Percentiles rank a stretch among this genome's conserved stretches.
phyloP scores from a whole-genome alignment of 2,113 vertebrate genomes.

The Lepidothrix coronata region DNA sequence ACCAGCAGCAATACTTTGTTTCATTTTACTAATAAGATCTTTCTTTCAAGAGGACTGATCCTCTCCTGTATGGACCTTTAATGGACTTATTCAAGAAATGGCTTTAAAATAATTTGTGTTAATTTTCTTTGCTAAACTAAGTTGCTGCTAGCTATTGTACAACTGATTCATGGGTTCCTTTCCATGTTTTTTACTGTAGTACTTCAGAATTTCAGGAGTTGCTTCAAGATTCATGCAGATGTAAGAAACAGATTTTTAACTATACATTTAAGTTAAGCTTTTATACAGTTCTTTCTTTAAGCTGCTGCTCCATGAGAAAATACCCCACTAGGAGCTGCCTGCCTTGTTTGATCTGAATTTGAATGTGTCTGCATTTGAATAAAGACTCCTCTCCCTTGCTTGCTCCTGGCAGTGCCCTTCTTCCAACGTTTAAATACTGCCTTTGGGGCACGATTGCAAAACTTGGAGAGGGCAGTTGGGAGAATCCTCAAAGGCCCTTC shows the following conservation, averaged over 20 bases:
- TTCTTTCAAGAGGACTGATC: not conserved
- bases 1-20: not conserved
- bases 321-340: not conserved
- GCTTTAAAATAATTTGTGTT: not conserved
- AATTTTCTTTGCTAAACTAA: not conserved
- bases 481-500: rapidly evolving
- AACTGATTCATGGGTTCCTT: not conserved
- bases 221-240: not conserved
- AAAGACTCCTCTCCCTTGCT: not conserved
- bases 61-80: not conserved
- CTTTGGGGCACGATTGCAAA: not conserved
- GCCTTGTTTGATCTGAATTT: not conserved
- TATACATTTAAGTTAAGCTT: not conserved
- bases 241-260: not conserved
- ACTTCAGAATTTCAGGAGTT: not conserved
- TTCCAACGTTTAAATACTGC: not conserved
- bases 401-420: not conserved
- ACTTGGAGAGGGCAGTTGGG: not conserved
- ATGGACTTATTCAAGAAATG: not conserved
- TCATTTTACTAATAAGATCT: not conserved
- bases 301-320: not conserved
- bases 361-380: not conserved
- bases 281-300: not conserved
- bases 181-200: not conserved
- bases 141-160: not conserved